Evolutionary conservation across 2,113 vertebrate species (phyloP).

Genomic region (Lipotes vexillifer): DNA sequence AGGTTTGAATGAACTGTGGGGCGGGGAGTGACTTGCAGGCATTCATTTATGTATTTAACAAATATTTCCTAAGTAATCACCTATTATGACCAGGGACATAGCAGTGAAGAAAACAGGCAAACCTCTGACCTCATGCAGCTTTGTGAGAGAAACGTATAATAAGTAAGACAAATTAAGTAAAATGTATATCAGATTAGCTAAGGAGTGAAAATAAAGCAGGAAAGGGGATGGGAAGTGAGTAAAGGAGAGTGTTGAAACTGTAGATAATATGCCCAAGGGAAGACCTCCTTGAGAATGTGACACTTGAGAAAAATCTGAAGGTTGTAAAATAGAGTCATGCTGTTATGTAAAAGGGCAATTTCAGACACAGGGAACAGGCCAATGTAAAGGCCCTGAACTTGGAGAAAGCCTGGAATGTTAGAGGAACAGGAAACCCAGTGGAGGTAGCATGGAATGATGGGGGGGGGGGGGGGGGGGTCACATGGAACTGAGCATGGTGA

Average conservation of each 20-base stretch:
- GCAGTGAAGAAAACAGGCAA: background rate
- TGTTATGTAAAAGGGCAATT: background rate
- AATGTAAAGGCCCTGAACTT: background rate
- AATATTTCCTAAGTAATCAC: background rate
- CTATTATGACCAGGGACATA: background rate
- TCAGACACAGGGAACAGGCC: background rate
- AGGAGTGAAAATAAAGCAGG: background rate
- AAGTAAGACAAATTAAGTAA: background rate
- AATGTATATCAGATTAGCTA: background rate
- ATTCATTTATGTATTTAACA: background rate
- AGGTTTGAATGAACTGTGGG: background rate
- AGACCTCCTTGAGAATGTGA: background rate
- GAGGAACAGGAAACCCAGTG: background rate
- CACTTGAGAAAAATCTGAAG: background rate
- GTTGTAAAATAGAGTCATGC: background rate
- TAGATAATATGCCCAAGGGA: background rate
- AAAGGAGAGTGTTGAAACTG: background rate
- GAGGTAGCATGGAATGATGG: background rate
- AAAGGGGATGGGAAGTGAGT: background rate
- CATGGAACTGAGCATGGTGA: background rate
- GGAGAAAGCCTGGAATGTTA: background rate
- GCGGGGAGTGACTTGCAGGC: background rate
- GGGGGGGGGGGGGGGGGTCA: background rate
- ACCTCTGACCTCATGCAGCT: background rate
- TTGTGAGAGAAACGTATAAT: background rate